phyloP scores from a whole-genome alignment of 2,113 vertebrate species.

The Dermatemys mawii region DNA sequence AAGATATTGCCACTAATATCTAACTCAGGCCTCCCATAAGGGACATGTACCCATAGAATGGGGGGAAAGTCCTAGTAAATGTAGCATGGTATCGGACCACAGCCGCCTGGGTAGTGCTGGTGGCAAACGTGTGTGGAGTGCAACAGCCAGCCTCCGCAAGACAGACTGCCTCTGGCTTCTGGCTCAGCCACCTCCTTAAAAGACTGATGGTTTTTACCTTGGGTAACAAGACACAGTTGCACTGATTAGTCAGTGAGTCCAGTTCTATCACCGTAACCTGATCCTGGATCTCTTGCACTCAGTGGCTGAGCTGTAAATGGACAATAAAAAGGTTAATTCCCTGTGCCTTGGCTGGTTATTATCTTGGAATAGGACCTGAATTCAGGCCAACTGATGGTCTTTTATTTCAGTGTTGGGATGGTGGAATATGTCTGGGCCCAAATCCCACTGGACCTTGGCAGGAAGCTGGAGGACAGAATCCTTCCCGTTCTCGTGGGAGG shows the following conservation, averaged over 20 bases:
- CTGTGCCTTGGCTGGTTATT: background rate
- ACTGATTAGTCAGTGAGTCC: background rate
- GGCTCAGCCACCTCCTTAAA: background rate
- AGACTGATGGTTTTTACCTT: background rate
- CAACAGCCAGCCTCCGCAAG: no score
- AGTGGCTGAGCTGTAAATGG: background rate
- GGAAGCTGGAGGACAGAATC: background rate
- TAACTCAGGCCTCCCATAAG: background rate
- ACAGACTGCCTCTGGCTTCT: no score
- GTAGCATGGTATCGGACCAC: background rate
- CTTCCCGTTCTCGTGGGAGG: background rate
- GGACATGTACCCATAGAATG: background rate
- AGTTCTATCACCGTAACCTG: background rate
- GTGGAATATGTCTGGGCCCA: background rate
- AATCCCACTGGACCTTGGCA: background rate
- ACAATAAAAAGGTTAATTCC: background rate
- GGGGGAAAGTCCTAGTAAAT: background rate
- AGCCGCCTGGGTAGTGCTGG: background rate
- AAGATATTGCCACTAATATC: background rate
- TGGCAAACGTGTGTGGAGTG: no score
- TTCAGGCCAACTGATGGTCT: background rate
- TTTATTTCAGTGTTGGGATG: no score
- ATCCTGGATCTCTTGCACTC: no score
- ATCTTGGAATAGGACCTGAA: background rate
- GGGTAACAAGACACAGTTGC: background rate